phyloP scores from a whole-genome alignment of 37 sponge, comb jelly and placozoan species.

The Ephydatia muelleri region DNA sequence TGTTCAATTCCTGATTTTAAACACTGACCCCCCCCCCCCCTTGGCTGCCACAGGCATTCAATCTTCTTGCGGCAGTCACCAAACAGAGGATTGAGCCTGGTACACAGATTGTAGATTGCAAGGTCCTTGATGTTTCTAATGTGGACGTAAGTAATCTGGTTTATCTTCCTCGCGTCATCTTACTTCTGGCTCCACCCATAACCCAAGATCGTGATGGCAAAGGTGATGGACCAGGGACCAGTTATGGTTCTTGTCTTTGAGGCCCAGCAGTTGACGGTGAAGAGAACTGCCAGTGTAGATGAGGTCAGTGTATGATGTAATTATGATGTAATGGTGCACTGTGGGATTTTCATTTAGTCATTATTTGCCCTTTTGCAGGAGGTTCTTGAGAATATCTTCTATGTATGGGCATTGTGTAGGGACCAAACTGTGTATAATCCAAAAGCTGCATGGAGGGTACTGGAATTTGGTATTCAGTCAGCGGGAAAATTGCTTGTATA shows the following conservation, averaged over 20 bases:
- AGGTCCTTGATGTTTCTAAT: slow-evolving; percentile 72
- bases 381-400: slow-evolving; percentile 65
- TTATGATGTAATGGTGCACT: background rate
- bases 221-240: slow-evolving; percentile 78
- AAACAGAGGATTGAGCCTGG: slow-evolving; percentile 59
- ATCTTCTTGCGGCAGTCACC: slow-evolving; percentile 66
- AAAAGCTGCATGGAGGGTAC: slow-evolving; percentile 83
- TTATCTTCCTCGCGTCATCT: background rate
- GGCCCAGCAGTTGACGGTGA: slow-evolving; percentile 71
- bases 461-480: slow-evolving; percentile 87
- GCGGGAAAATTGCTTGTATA: slow-evolving; percentile 62
- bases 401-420: slow-evolving; percentile 92
- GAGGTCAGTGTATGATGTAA: slow-evolving; percentile 24
- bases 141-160: slow-evolving; percentile 48
- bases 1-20: background rate
- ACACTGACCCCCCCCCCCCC: background rate
- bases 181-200: background rate
- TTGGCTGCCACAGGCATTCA: slow-evolving; percentile 61
- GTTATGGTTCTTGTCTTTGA: slow-evolving; percentile 71
- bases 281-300: slow-evolving; percentile 15
- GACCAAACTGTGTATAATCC: slow-evolving; percentile 87
- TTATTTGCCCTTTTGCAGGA: slow-evolving; percentile 28
- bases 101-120: slow-evolving; percentile 17
- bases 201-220: slow-evolving; percentile 73
- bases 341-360: background rate